phyloP scores from a whole-genome alignment of 53 echinoderm and acorn worm genomes.

The Temnopleurus reevesii region DNA sequence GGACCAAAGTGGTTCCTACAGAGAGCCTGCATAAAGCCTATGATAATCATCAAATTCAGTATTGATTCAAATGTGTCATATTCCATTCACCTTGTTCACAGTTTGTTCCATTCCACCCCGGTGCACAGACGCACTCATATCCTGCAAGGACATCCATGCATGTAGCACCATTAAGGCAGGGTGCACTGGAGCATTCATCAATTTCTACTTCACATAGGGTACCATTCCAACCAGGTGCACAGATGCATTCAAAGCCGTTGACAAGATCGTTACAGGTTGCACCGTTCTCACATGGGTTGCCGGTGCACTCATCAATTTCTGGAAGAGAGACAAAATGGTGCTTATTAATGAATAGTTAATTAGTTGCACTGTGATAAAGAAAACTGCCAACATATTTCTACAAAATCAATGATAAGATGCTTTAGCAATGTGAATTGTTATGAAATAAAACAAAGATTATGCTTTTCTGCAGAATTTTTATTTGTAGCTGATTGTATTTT shows the following conservation, averaged over 20 bases:
- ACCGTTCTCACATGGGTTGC: slow-evolving; percentile 72
- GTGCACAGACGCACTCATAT: slow-evolving; percentile 25
- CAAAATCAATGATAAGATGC: too few species aligned
- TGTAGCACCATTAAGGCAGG: slow-evolving; percentile 52
- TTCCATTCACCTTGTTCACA: slow-evolving; percentile 12
- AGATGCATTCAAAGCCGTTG: slow-evolving; percentile 73
- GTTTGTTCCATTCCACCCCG: slow-evolving; percentile 44
- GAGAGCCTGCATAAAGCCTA: too few species aligned
- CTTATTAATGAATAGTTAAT: neutral
- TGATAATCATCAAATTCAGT: too few species aligned
- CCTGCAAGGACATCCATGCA: slow-evolving; percentile 13
- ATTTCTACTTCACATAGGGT: slow-evolving; percentile 66
- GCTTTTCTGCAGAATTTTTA: too few species aligned
- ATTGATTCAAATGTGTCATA: neutral
- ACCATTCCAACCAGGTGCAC: slow-evolving; percentile 71
- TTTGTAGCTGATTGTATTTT: too few species aligned
- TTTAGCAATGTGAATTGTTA: too few species aligned
- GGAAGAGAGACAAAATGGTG: neutral
- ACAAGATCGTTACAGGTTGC: slow-evolving; percentile 73
- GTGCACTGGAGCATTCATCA: slow-evolving; percentile 25
- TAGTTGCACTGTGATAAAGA: too few species aligned
- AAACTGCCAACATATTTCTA: too few species aligned
- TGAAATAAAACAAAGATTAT: too few species aligned
- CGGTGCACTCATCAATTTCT: slow-evolving; percentile 72
- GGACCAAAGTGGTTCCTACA: too few species aligned